phyloP scores from a whole-genome alignment of 2,888 invertebrate species.

The Calliphora vomitoria region DNA sequence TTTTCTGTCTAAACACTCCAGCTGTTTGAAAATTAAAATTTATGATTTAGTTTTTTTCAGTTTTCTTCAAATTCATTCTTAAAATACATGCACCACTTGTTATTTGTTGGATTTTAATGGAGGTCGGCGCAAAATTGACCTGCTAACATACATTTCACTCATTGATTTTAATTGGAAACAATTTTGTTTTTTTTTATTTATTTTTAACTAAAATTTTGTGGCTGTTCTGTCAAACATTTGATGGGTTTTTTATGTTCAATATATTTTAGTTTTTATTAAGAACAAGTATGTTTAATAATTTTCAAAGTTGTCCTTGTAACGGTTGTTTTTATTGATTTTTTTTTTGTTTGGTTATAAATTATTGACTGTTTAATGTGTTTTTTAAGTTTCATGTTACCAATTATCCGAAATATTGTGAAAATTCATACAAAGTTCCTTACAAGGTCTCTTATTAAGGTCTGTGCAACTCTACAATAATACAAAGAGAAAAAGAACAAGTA shows the following conservation, averaged over 20 bases:
- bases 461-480: no score
- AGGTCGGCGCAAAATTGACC: slow-evolving; percentile 22
- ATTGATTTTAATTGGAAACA: slow-evolving; percentile 11
- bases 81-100: slow-evolving; percentile 39
- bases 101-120: neutral
- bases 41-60: slow-evolving; percentile 21
- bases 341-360: neutral
- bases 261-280: neutral
- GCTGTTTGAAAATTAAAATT: slow-evolving; percentile 32
- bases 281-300: neutral
- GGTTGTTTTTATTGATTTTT: neutral
- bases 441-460: no score
- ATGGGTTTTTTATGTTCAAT: neutral
- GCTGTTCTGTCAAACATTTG: neutral
- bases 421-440: no score
- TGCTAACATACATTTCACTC: slow-evolving; percentile 26
- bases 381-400: neutral
- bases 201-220: neutral
- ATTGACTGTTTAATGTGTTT: neutral
- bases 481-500: no score
- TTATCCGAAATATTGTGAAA: neutral
- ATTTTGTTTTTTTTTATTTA: slow-evolving; percentile 20
- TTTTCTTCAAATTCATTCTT: slow-evolving; percentile 25
- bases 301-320: slow-evolving; percentile 1
- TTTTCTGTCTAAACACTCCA: slow-evolving; percentile 19